These are phyloP conservation scores for Gasteruption jaculator DNA, from an alignment of 2,888 invertebrate species.

Conservation along the genomic window DNA sequence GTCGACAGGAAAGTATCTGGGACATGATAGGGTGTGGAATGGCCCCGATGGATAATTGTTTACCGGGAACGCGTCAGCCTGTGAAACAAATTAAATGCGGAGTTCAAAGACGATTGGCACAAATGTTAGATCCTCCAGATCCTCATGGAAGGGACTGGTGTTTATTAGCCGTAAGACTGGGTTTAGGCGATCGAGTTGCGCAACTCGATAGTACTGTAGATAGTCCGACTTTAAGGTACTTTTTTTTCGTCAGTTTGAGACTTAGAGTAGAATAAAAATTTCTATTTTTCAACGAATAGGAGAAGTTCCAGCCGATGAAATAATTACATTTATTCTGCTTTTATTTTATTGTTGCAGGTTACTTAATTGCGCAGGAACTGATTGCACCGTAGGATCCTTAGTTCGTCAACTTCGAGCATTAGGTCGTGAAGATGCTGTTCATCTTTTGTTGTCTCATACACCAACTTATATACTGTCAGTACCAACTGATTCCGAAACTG, in stretches of 20 bases:
- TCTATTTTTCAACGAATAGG: too few relatives aligned
- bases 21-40: slow-evolving; percentile 45
- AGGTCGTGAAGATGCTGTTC: slow-evolving; percentile 46
- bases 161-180: slow-evolving; percentile 66
- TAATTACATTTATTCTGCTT: too few relatives aligned
- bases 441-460: slow-evolving; percentile 43
- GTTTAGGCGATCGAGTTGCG: slow-evolving; percentile 56
- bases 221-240: slow-evolving; percentile 45
- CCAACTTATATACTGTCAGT: slow-evolving; percentile 41
- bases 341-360: slow-evolving; percentile 30
- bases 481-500: slow-evolving; percentile 44
- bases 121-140: slow-evolving; percentile 69
- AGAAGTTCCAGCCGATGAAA: too few relatives aligned
- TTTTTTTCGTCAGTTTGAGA: too few relatives aligned
- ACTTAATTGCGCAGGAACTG: slow-evolving; percentile 40
- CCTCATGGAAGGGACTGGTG: slow-evolving; percentile 74
- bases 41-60: slow-evolving; percentile 39
- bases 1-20: slow-evolving; percentile 45
- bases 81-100: slow-evolving; percentile 60
- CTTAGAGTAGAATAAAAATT: too few relatives aligned
- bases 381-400: slow-evolving; percentile 43
- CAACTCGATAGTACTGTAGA: slow-evolving; percentile 45
- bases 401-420: slow-evolving; percentile 44
- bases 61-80: slow-evolving; percentile 43
- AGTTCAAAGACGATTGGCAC: slow-evolving; percentile 61